Percentiles rank a stretch among this genome's conserved stretches.
Evolutionary conservation across 2,888 invertebrate genomes (phyloP).

Genomic region (Diplazon laetatorius): DNA sequence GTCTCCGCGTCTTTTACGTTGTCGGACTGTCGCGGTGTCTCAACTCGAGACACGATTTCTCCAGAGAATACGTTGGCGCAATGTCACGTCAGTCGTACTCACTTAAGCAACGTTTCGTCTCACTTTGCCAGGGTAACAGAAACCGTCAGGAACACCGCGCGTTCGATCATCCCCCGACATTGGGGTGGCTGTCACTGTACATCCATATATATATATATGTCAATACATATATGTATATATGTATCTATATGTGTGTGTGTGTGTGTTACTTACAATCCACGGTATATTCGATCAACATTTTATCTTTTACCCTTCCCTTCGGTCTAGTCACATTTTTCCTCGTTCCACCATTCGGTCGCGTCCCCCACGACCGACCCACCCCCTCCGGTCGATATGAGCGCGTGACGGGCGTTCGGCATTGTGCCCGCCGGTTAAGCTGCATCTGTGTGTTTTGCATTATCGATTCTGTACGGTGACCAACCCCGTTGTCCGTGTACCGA

Average conservation of each 20-base stretch:
- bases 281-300: not conserved
- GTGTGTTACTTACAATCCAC: too few species aligned
- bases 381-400: conserved; percentile 10
- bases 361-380: not conserved
- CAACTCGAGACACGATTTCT: conserved; percentile 71
- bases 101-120: conserved; percentile 80
- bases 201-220: too few species aligned
- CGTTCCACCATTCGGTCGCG: conserved; percentile 13
- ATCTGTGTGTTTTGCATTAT: conserved; percentile 22
- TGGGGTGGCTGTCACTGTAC: too few species aligned
- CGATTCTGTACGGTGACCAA: conserved; percentile 22
- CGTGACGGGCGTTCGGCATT: conserved; percentile 63
- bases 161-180: conserved; percentile 38
- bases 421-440: conserved; percentile 60
- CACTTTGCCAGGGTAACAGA: conserved; percentile 79
- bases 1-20: conserved; percentile 76
- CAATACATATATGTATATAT: too few species aligned
- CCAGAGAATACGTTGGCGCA: conserved; percentile 63
- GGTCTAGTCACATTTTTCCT: conserved; percentile 3
- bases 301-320: conserved; percentile 34
- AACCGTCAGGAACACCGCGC: conserved; percentile 70
- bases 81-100: conserved; percentile 64
- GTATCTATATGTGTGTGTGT: too few species aligned
- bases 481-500: not conserved
- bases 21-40: conserved; percentile 58